Percentiles rank a stretch among this genome's conserved stretches.
phyloP scores from a whole-genome alignment of 2,797 vertebrate genomes.

The Lepilemur ruficaudatus region DNA sequence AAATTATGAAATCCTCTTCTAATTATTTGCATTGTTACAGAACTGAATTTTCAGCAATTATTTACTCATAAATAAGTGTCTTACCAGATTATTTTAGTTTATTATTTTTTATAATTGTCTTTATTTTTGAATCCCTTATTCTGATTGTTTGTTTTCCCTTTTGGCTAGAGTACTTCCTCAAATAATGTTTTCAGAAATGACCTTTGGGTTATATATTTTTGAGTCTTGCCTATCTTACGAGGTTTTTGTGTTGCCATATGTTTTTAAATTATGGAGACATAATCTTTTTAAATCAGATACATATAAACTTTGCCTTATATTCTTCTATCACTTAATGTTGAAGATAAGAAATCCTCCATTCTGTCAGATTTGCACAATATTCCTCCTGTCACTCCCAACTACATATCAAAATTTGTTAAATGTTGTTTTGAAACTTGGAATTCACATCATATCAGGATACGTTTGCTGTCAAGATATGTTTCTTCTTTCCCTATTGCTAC shows the following conservation, averaged over 20 bases:
- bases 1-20: neutral
- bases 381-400: neutral
- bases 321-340: neutral
- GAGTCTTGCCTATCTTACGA: neutral
- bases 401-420: neutral
- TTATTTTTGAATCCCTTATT: neutral
- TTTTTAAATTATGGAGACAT: neutral
- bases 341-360: neutral
- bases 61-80: neutral
- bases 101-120: neutral
- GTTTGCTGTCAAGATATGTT: neutral
- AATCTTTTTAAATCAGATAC: neutral
- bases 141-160: neutral
- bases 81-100: neutral
- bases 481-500: neutral
- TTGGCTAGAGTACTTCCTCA: neutral
- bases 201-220: neutral
- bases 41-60: neutral
- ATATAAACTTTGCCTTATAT: neutral
- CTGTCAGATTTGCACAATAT: neutral
- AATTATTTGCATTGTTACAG: neutral
- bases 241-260: neutral
- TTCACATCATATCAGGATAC: neutral
- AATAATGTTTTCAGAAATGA: neutral
- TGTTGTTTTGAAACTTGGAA: neutral